phyloP scores from a whole-genome alignment of 2,797 vertebrate genomes.

The Toxotes lorentzi region DNA sequence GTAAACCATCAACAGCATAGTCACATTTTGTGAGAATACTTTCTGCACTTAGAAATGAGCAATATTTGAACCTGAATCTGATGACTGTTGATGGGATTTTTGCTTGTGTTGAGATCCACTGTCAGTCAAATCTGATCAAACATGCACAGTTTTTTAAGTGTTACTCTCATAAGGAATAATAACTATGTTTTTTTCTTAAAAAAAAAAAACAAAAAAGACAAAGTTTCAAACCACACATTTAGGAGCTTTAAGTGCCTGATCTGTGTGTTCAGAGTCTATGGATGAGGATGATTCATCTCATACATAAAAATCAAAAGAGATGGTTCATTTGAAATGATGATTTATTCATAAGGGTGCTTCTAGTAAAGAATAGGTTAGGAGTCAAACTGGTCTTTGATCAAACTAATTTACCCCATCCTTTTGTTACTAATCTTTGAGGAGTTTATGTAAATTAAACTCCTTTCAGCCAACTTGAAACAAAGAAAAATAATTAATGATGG shows the following conservation, averaged over 20 bases:
- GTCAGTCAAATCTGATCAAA: too few species aligned
- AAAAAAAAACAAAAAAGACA: conserved; percentile 3
- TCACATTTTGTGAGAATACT: too few species aligned
- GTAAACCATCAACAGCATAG: too few species aligned
- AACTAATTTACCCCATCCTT: not conserved
- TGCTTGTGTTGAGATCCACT: too few species aligned
- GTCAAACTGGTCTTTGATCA: conserved; percentile 28
- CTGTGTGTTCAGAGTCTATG: too few species aligned
- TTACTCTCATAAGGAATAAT: too few species aligned
- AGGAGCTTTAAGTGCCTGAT: not conserved
- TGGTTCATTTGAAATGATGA: not conserved
- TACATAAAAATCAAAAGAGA: conserved; percentile 14
- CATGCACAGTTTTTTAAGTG: too few species aligned
- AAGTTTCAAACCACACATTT: not conserved
- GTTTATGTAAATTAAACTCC: conserved; percentile 30
- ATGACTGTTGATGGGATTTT: too few species aligned
- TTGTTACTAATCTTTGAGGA: conserved; percentile 21
- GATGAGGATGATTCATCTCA: conserved; percentile 12
- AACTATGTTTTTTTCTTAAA: not conserved
- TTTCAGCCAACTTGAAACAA: not conserved
- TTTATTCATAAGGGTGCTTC: conserved; percentile 17
- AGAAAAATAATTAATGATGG: conserved; percentile 7
- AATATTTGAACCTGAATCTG: too few species aligned
- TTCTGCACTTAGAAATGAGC: too few species aligned
- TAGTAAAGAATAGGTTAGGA: conserved; percentile 8